phyloP scores from a whole-genome alignment of 2,888 invertebrate species.

The Ferdinandea cuprea region DNA sequence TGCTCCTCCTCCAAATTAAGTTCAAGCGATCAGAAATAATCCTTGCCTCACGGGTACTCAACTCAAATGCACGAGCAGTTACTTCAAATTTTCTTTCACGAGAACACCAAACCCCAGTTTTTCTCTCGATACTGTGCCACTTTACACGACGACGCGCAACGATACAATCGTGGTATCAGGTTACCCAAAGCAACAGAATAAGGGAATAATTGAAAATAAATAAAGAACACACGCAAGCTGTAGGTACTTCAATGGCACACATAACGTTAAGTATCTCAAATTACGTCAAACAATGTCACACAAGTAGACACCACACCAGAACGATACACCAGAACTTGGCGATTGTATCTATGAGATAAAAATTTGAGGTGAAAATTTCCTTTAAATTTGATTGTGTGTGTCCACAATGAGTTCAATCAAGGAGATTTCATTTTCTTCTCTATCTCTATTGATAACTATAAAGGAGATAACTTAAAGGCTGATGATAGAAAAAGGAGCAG shows the following conservation, averaged over 20 bases:
- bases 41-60: too few species aligned
- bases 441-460: neutral
- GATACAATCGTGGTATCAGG: slow-evolving; percentile 44
- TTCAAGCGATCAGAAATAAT: too few species aligned
- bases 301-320: slow-evolving; percentile 19
- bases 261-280: slow-evolving; percentile 59
- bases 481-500: neutral
- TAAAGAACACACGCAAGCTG: slow-evolving; percentile 52
- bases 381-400: slow-evolving; percentile 70
- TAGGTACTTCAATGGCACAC: slow-evolving; percentile 57
- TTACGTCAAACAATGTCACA: slow-evolving; percentile 60
- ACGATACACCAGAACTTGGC: slow-evolving; percentile 35
- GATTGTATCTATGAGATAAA: slow-evolving; percentile 57
- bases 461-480: slow-evolving; percentile 39
- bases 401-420: slow-evolving; percentile 74
- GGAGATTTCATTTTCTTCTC: slow-evolving; percentile 57
- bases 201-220: slow-evolving; percentile 44
- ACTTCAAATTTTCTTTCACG: slow-evolving; percentile 46
- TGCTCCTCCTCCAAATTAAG: too few species aligned
- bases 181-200: slow-evolving; percentile 16
- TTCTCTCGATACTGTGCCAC: neutral
- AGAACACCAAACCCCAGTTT: slow-evolving; percentile 16
- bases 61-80: too few species aligned
- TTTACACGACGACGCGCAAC: neutral
- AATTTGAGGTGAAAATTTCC: slow-evolving; percentile 70